Conservation (phyloP, 2,113 vertebrate genomes). For the Tyrannus savana region DNA sequence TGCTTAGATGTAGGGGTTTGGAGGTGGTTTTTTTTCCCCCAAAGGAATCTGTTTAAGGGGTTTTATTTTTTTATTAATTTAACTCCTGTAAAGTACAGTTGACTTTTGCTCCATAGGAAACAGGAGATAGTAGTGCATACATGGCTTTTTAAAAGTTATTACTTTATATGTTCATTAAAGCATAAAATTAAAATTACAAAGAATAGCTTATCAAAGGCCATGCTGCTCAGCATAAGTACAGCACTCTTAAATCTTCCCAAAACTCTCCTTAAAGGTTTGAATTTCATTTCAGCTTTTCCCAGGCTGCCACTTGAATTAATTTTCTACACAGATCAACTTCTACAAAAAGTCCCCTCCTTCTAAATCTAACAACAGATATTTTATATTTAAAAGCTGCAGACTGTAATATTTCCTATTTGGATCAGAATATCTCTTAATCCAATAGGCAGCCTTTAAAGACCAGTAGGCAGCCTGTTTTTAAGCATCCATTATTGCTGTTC, state of each 20-base stretch:
- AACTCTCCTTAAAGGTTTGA: constrained; percentile 14
- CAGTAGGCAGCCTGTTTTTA: not conserved
- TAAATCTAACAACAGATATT: not conserved
- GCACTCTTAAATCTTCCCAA: not conserved
- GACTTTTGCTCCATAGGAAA: not conserved
- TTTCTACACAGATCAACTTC: not conserved
- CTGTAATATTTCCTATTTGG: not conserved
- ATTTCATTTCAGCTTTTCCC: not conserved
- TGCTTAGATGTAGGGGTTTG: not conserved
- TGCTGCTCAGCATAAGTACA: not conserved
- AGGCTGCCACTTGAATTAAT: not conserved
- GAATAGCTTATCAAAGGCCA: not conserved
- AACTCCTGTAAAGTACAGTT: not conserved
- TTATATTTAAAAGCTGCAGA: not conserved
- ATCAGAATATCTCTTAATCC: not conserved
- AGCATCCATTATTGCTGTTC: not conserved
- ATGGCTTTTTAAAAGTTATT: not conserved
- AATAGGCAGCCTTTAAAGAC: not conserved
- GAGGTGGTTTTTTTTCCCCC: not conserved
- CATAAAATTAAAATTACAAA: constrained; percentile 25
- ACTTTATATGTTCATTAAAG: constrained; percentile 23
- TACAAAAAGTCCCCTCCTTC: not conserved
- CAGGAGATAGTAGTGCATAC: not conserved
- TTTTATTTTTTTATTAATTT: not conserved
- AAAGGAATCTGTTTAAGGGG: not conserved